Percentiles rank a stretch among this genome's conserved stretches.
These are phyloP conservation scores for Bradynema listronoti DNA, from an alignment of 1,140 invertebrate species.

Conservation along the genomic window DNA sequence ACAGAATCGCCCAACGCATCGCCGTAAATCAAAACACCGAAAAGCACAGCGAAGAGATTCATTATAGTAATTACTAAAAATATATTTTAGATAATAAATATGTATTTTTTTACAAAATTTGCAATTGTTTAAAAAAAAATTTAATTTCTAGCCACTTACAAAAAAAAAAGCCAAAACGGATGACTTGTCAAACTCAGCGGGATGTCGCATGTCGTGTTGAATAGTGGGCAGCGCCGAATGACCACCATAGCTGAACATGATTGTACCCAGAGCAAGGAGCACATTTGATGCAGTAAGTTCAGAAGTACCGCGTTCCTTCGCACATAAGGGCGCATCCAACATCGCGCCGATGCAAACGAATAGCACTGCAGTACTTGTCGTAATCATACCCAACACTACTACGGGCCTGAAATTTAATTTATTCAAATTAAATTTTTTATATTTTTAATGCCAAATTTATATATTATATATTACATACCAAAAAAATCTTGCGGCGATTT, in stretches of 20 bases:
- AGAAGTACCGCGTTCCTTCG: not conserved
- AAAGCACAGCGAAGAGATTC: constrained; percentile 46
- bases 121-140: constrained; percentile 4
- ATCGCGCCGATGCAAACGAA: not conserved
- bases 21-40: constrained; percentile 46
- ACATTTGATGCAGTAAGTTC: constrained; percentile 57
- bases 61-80: constrained; percentile 48
- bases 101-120: not conserved
- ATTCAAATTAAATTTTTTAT: not conserved
- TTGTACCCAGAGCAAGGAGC: constrained; percentile 59
- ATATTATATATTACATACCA: constrained; percentile 60
- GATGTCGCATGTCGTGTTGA: constrained; percentile 8
- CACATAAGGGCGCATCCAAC: not conserved
- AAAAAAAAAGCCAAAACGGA: constrained; percentile 47
- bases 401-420: not conserved
- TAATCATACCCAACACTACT: constrained; percentile 3
- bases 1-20: constrained; percentile 43
- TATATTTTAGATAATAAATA: not conserved
- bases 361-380: not conserved
- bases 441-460: not conserved
- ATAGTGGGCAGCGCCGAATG: constrained; percentile 46
- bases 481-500: constrained; percentile 34
- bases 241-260: constrained; percentile 60
- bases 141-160: constrained; percentile 28
- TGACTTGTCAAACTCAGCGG: constrained; percentile 4